phyloP scores from a whole-genome alignment of 92 coral and sea anemone genomes.

The Porites rus region DNA sequence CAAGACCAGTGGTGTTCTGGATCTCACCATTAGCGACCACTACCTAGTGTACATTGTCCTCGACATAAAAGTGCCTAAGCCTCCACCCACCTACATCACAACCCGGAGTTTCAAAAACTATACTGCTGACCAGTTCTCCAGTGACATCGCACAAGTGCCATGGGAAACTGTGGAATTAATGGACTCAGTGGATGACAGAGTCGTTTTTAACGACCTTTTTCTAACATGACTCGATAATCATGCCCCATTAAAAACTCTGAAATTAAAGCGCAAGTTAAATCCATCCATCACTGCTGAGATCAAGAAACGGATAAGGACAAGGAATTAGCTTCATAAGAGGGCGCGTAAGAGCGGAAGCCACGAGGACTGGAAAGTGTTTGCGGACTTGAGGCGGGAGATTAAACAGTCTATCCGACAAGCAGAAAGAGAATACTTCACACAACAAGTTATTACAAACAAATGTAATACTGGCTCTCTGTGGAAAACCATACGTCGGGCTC shows the following conservation, averaged over 20 bases:
- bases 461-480: constrained; percentile 13
- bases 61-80: constrained; percentile 56
- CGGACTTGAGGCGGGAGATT: constrained; percentile 29
- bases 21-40: constrained; percentile 5
- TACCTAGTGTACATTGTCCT: constrained; percentile 54
- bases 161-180: constrained; percentile 7
- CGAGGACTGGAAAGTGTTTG: constrained; percentile 52
- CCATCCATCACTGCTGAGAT: constrained; percentile 54
- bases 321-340: constrained; percentile 52
- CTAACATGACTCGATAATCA: constrained; percentile 53
- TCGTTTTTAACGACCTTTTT: constrained; percentile 41
- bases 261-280: constrained; percentile 63
- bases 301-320: constrained; percentile 13
- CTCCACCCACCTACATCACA: constrained; percentile 20
- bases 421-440: constrained; percentile 28
- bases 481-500: background rate
- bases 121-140: constrained; percentile 36
- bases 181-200: constrained; percentile 54
- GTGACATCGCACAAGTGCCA: constrained; percentile 1
- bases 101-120: constrained; percentile 39
- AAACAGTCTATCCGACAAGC: constrained; percentile 26
- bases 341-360: constrained; percentile 32
- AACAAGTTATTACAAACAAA: constrained; percentile 51
- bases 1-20: background rate
- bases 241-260: constrained; percentile 63